Base-by-base conservation (phyloP, 2,888 invertebrate genomes). In the Drosophila paucipuncta region DNA sequence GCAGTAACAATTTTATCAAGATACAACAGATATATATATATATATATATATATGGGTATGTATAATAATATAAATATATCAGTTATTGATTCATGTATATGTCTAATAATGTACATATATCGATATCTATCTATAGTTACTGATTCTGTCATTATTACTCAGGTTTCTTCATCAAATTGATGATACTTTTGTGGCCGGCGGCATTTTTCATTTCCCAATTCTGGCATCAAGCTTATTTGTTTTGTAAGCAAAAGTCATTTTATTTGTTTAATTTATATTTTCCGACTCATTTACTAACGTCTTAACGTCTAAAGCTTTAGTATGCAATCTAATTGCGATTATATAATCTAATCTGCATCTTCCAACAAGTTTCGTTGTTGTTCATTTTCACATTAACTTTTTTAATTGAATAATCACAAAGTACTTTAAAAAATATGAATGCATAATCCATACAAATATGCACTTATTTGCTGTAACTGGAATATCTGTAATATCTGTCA, bases 1-100 rank as follows among this genome's bases (percentile, higher is more conserved):
- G 0, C 11, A 22, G 1, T 5, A 5, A 22, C 2, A 22, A 43
- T 5, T 5, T 43, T 1, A 11, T 22, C 1, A 22, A 43, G 0
- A 4, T 11, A 39, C n/a, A n/a, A 39, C 1, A n/a, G 18, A 4
- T 37, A 37, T 37, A 35, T 35, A 16, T 16, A 37, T 1, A 31
- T 30, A 28, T 31, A 31, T 31, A 31, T 4, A 33, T 11, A 41
- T 10, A 41, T 41, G 22, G 22, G 22, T 22, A 22, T 22, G 22
- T 22, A 22, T 22, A 22, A 22, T 22, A 22, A 22, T 22, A 22
- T 31, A 31, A 11, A 33, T 11, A 41, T 10, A 41, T 41, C 10
- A 41, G 0, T 11, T 41, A n/a, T n/a, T n/a, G n/a, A n/a, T 10
- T 41, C 41, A 22, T 41, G 4, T 22, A 37, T 37, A 37, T 18